Base-by-base conservation (phyloP, 30 jellyfish, hydroid and myxozoan species). In the Nemopilema nomurai region DNA sequence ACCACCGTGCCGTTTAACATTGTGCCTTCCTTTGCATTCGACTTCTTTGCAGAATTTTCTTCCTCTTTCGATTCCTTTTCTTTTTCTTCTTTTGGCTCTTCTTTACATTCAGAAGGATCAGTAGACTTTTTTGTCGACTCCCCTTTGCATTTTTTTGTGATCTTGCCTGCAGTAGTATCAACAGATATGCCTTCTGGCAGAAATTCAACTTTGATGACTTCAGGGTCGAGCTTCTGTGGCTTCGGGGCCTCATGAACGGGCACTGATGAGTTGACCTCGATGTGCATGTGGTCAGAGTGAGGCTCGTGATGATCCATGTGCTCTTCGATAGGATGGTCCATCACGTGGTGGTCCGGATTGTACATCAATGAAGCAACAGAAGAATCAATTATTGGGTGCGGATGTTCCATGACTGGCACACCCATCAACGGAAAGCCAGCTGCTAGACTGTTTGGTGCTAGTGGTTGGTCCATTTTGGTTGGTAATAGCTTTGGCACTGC, bases 151-250 rank as follows among this genome's bases (percentile, higher is more conserved):
- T 86, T 86, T 89, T 86, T 76, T 1, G 89, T 6, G 0, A 86
- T 78, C 52, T 86, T 86, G 50, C 85, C 69, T 67, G 89, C 82
- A 1, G 89, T 84, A 18, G 95, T 86, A 41, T 86, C 89, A 3
- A 86, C 95, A 64, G 89, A 79, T 33, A 87, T 91, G 49, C 93
- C 98, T 27, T 93, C 98, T 1, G 98, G 97, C 24, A 93, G 80
- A 69, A 93, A 93, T 30, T 93, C 98, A n/a, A 93, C 98, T 79
- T 93, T 93, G 81, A 93, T 85, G 22, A 93, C 91, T 49, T 93
- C 98, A 18, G 98, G 92, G 20, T 93, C 96, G n/a, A 76, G 71
- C 41, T 79, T 82, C 74, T 79, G 88, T 0, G 92, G 90, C 29
- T 87, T 87, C 41, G 87, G 90, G 26, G 96, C 90, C 31, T 75